These are phyloP conservation scores for Conopomorpha cramerella DNA, from an alignment of 1,140 invertebrate species.

Conservation along the genomic window DNA sequence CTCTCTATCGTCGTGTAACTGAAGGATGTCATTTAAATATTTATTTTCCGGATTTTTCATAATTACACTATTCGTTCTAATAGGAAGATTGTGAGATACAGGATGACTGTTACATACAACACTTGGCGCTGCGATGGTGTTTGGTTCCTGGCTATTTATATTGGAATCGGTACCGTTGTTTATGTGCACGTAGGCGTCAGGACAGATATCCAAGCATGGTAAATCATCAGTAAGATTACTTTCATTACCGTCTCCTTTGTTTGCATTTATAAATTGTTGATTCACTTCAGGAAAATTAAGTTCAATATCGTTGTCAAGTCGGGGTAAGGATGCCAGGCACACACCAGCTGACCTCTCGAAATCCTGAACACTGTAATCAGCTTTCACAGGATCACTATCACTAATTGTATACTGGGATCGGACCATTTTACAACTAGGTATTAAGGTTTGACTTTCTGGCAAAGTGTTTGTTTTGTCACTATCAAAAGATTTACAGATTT, in stretches of 20 bases:
- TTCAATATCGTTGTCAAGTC: constrained; percentile 49
- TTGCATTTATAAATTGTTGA: constrained; percentile 51
- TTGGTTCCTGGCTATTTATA: too few relatives aligned
- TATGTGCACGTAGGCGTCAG: too few relatives aligned
- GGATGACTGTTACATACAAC: too few relatives aligned
- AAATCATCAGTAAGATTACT: constrained; percentile 15
- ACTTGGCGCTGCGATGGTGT: too few relatives aligned
- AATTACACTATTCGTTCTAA: constrained; percentile 47
- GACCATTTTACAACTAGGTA: constrained; percentile 35
- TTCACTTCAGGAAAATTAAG: constrained; percentile 52
- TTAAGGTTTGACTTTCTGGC: constrained; percentile 18
- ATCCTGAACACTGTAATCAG: constrained; percentile 33
- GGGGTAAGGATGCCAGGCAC: constrained; percentile 41
- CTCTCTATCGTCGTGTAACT: too few relatives aligned
- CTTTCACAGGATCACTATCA: constrained; percentile 20
- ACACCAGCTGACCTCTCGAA: constrained; percentile 40
- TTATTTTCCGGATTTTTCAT: constrained; percentile 53
- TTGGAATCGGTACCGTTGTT: too few relatives aligned
- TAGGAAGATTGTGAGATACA: too few relatives aligned
- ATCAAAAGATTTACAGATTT: too few relatives aligned
- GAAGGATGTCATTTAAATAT: too few relatives aligned
- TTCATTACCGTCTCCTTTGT: too few relatives aligned
- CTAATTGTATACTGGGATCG: constrained; percentile 20
- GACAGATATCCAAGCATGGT: constrained; percentile 11
- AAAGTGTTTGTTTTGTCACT: too few relatives aligned